Evolutionary conservation across 1,140 invertebrate species (phyloP), one percentile per base, ranked within the genome.

Genomic region (Bathynomus jamesi): DNA sequence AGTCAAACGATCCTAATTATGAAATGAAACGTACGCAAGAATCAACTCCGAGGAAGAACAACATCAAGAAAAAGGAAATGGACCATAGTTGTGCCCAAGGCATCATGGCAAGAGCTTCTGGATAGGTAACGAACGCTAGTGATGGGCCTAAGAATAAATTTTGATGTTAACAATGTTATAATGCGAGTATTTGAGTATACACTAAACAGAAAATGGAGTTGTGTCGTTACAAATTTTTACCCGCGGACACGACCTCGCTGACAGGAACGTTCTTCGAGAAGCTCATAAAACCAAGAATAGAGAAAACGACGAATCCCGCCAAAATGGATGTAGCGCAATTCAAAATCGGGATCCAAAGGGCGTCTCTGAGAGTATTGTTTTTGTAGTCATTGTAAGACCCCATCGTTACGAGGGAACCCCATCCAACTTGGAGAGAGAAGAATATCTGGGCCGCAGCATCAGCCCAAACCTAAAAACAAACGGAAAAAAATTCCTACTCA

Each of bases 361-460:
- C 78, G 31, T 78, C 71, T 4, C 70, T 63, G 28, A 74, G 53
- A 30, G 68, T 70, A 71, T 77, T 74, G 53, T 71, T 71, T 3
- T 66, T 61, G 75, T 73, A 76, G 80, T 90, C 90, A 81, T 91
- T 91, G 79, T 91, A 91, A 4, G 89, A 91, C 27, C 90, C 90
- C 21, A 91, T 83, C 3, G 90, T 91, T 27, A 91, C 91, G 8
- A 91, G 82, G 60, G 91, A 90, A 72, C 92, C 92, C 89, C 90
- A 92, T 7, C 90, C 90, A 2, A 90, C 90, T 79, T 90, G 91
- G 27, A 93, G 80, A 0, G 91, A 91, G 80, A 92, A 94, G 81
- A 94, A 93, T 79, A 93, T 92, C 82, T 94, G 91, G 1, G 91
- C 89, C 11, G 91, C 91, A 0, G 92, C 91, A 79, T 93, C 91